Evolutionary conservation across 2,797 vertebrate genomes (phyloP).

Genomic region (Mallotus villosus): DNA sequence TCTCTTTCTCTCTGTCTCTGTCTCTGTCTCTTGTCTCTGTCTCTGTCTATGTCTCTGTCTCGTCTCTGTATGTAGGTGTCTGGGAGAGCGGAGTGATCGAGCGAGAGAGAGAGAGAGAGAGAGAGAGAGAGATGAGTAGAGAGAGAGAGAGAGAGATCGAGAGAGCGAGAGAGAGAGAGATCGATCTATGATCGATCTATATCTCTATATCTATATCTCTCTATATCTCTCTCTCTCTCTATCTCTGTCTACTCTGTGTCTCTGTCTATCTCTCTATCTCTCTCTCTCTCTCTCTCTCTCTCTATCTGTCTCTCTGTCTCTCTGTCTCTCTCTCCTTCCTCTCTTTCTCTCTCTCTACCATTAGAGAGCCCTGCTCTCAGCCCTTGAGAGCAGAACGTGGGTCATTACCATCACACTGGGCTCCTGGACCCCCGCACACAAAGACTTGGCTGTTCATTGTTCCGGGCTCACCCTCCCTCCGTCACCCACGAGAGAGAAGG

Average conservation of each 20-base stretch:
- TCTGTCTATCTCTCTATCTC: neutral
- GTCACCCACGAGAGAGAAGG: too few species aligned
- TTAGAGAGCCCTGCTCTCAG: too few species aligned
- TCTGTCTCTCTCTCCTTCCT: neutral
- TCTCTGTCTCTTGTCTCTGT: conserved; percentile 12
- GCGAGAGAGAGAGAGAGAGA: too few species aligned
- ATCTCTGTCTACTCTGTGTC: conserved; percentile 1
- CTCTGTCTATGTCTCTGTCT: conserved; percentile 1
- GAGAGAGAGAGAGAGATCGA: too few species aligned
- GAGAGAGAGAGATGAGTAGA: too few species aligned
- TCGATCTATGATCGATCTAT: too few species aligned
- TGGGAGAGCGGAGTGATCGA: too few species aligned
- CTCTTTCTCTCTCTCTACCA: neutral
- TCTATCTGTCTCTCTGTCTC: neutral
- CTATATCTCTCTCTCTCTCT: neutral
- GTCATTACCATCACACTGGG: conserved; percentile 14
- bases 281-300: conserved; percentile 8
- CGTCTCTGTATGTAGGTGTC: too few species aligned
- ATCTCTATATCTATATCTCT: neutral
- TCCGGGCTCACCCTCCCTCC: neutral
- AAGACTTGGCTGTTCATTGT: conserved; percentile 1
- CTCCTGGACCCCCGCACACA: conserved; percentile 6
- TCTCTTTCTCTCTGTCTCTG: neutral
- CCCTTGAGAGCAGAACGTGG: conserved; percentile 3
- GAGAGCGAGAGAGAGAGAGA: too few species aligned